A percentile compares a stretch with the other conserved stretches of the same genome.
phyloP scores from a whole-genome alignment of 2,797 vertebrate species.

The Intellagama lesueurii region DNA sequence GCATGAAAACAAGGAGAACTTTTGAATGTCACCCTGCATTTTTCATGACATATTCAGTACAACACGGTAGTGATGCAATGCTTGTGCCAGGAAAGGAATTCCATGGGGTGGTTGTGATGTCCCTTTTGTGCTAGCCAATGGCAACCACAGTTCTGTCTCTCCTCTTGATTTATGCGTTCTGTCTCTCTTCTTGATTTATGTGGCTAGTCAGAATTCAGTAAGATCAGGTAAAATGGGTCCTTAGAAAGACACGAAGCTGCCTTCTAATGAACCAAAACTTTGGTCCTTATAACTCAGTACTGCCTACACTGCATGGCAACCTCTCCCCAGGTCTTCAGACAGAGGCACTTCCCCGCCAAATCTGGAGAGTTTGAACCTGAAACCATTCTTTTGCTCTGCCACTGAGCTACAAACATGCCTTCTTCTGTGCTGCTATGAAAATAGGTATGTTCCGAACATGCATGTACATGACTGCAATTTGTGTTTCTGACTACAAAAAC shows the following conservation, averaged over 20 bases:
- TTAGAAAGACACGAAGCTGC: not conserved
- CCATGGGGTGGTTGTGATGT: not conserved
- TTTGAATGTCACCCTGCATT: constrained; percentile 1
- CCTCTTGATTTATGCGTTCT: not conserved
- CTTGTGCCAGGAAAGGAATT: not conserved
- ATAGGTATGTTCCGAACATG: not conserved
- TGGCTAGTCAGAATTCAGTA: not conserved
- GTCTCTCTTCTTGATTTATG: not conserved
- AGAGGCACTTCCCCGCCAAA: not conserved
- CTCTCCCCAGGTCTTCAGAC: not conserved
- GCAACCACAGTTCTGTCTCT: not conserved
- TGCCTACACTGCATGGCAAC: not conserved
- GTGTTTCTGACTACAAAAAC: not conserved
- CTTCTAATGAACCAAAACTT: not conserved
- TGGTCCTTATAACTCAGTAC: not conserved
- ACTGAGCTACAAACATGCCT: not conserved
- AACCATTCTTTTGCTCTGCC: not conserved
- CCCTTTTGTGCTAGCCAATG: constrained; percentile 6
- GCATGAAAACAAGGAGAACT: not conserved
- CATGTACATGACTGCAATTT: not conserved
- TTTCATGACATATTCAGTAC: not conserved
- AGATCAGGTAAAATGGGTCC: not conserved
- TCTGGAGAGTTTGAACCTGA: not conserved
- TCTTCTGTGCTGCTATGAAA: not conserved
- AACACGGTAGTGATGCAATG: constrained; percentile 21